Base-by-base conservation (phyloP, 2,113 vertebrate species). In the Rattus norvegicus region DNA sequence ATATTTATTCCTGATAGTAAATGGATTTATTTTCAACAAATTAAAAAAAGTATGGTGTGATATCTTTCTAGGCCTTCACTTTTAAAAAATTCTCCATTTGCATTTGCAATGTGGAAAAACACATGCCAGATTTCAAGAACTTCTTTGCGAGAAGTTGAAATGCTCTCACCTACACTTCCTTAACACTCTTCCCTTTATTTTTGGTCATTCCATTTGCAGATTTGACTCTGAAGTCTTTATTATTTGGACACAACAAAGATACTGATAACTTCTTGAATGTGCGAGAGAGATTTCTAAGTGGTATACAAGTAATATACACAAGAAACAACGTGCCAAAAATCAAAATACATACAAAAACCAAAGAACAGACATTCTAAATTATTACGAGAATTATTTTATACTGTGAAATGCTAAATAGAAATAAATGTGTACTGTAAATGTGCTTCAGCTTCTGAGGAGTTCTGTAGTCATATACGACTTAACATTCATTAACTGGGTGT, bases 111-210 rank as follows among this genome's bases (percentile, higher is more conserved):
- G 88, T 94, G 73, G 85, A 81, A 96, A 95, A 96, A 94, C 92
- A 96, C 61, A 91, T 84, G 72, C 16, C 36, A 19, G 56, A 75
- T 92, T 63, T 94, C 72, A 83, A 86, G 30, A 54, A 80, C 59
- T 97, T 96, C 70, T 92, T 95, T 96, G 92, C 92, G 77, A 93
- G 75, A 96, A 94, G 93, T 81, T 28, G 80, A 67, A 94, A 89
- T 92, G 13, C 47, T 93, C 73, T 81, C 69, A 91, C 81, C 81
- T 75, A 77, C 16, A 0, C 86, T 92, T 43, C 87, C 80, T 77
- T 86, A 92, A 90, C 43, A 73, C 79, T 49, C 92, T 26, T 77
- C 28, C 36, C 24, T 43, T 97, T 97, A 96, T 97, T 96, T 97
- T 93, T 93, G 95, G 54, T 93, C 76, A 91, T 93, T 93, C 83